Conservation (phyloP, 2,888 invertebrate genomes). For the Watsonalla cultraria region DNA sequence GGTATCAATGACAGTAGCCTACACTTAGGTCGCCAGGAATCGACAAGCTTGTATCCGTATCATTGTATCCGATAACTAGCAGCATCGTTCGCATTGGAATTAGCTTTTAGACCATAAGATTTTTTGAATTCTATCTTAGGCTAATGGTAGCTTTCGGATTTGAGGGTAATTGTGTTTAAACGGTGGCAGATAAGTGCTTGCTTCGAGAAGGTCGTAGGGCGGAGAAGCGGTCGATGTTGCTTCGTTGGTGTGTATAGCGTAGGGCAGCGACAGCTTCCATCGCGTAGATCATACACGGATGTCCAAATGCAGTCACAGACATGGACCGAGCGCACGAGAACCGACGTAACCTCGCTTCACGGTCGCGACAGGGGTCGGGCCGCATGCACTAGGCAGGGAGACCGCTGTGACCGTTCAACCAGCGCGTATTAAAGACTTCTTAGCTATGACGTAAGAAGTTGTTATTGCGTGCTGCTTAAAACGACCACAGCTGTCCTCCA, state of each 20-base stretch:
- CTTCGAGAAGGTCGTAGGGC: constrained; percentile 38
- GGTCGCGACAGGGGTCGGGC: too few relatives aligned
- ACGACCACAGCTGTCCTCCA: background rate
- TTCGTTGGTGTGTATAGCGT: constrained; percentile 52
- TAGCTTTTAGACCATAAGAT: constrained; percentile 45
- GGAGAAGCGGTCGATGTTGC: constrained; percentile 51
- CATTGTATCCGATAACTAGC: constrained; percentile 22
- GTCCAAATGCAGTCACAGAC: constrained; percentile 67
- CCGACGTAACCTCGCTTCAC: too few relatives aligned
- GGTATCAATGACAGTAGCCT: constrained; percentile 14
- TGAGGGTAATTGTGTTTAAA: constrained; percentile 13
- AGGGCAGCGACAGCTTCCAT: constrained; percentile 46
- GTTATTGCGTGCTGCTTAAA: too few relatives aligned
- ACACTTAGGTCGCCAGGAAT: constrained; percentile 1
- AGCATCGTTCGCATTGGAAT: constrained; percentile 25
- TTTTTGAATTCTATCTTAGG: constrained; percentile 23
- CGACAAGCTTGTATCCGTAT: background rate
- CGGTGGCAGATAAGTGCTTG: constrained; percentile 28
- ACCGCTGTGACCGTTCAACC: too few relatives aligned
- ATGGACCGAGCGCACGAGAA: constrained; percentile 7
- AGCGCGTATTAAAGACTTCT: too few relatives aligned
- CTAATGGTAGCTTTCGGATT: constrained; percentile 30
- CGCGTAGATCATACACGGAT: constrained; percentile 53
- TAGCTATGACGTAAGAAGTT: too few relatives aligned
- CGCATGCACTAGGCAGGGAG: constrained; percentile 38